Evolutionary conservation across 2,888 invertebrate genomes (phyloP).

Genomic region (Leptopilina drosophilae): DNA sequence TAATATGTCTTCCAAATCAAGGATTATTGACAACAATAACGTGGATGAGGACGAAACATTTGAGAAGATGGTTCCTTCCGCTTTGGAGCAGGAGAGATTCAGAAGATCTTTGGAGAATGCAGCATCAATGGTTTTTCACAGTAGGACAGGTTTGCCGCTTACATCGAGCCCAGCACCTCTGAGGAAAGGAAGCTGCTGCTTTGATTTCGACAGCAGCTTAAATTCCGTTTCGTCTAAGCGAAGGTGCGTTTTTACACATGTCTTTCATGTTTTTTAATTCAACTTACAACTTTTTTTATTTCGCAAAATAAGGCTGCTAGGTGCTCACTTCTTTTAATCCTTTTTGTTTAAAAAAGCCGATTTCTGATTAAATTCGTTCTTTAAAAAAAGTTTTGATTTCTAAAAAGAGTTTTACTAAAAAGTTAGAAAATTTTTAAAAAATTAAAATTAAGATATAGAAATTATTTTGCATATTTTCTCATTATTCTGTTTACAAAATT

Average conservation of each 20-base stretch:
- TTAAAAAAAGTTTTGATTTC: no score
- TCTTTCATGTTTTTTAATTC: no score
- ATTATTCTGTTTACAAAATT: no score
- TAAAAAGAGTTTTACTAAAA: no score
- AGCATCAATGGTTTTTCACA: conserved; percentile 90
- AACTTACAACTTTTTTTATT: no score
- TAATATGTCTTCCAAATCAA: conserved; percentile 15
- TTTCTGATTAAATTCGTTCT: no score
- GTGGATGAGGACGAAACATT: conserved; percentile 65
- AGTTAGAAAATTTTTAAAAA: no score
- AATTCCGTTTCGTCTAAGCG: conserved; percentile 88
- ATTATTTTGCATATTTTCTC: no score
- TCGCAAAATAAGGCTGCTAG: no score
- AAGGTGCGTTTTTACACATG: conserved; percentile 79
- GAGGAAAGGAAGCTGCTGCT: conserved; percentile 86
- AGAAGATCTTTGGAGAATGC: conserved; percentile 87
- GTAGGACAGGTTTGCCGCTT: conserved; percentile 88
- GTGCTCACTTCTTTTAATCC: no score
- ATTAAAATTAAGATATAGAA: no score
- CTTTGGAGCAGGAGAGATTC: conserved; percentile 85
- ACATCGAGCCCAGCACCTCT: conserved; percentile 93
- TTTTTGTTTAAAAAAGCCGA: no score
- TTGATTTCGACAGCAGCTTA: conserved; percentile 90
- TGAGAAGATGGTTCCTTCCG: conserved; percentile 81
- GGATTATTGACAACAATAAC: conserved; percentile 38